Percentiles rank a stretch among this genome's conserved stretches.
phyloP scores from a whole-genome alignment of 2,797 vertebrate species.

The Pelobates cultripes region DNA sequence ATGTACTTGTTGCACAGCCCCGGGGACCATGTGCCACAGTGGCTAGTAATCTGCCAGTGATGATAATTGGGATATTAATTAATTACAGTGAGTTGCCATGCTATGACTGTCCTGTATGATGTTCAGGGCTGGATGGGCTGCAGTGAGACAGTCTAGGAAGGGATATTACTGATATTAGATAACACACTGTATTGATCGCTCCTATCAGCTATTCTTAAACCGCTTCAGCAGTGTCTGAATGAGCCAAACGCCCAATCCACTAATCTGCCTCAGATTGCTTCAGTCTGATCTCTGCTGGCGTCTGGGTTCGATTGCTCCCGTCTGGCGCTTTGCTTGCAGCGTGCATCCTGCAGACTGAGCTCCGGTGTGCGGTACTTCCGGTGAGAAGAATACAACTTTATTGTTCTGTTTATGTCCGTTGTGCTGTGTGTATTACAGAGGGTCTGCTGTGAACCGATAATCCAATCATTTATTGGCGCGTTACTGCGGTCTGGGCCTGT shows the following conservation, averaged over 20 bases:
- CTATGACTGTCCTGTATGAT: too few species aligned
- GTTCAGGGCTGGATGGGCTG: too few species aligned
- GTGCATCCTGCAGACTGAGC: neutral
- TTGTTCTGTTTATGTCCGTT: neutral
- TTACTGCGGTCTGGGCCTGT: neutral
- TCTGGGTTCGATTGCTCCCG: conserved; percentile 12
- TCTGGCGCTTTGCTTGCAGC: conserved; percentile 35
- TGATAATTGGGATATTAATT: too few species aligned
- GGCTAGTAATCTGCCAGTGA: too few species aligned
- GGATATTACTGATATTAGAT: too few species aligned
- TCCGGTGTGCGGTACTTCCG: conserved; percentile 29
- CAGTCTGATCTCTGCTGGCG: neutral
- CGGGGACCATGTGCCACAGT: too few species aligned
- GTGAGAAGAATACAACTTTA: conserved; percentile 1
- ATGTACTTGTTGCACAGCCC: neutral
- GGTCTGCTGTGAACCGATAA: too few species aligned
- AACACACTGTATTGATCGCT: neutral
- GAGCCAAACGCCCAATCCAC: conserved; percentile 20
- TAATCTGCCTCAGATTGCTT: neutral
- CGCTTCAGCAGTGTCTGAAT: neutral
- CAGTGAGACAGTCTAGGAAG: too few species aligned
- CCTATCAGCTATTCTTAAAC: neutral
- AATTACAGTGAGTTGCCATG: too few species aligned
- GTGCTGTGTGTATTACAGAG: neutral
- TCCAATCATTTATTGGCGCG: neutral